Base-by-base conservation (phyloP, 2,113 vertebrate genomes). In the Cavia porcellus region DNA sequence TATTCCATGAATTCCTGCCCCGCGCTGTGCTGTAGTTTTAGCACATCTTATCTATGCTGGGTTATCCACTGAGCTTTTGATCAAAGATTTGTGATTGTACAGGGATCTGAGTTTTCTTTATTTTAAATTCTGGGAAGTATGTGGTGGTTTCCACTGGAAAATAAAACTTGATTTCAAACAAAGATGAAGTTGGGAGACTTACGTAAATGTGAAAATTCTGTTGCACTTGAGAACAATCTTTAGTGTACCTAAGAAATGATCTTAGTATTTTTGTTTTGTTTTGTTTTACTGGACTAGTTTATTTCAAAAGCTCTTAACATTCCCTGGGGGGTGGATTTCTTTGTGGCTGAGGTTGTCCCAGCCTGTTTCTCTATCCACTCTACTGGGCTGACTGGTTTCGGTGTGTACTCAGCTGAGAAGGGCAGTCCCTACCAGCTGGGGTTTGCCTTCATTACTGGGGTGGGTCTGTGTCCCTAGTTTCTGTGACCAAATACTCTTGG, bases 71-170 rank as follows among this genome's bases (percentile, higher is more conserved):
- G 35, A 92, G 80, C 32, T 92, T 97, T 96, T 94, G 94, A 52
- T 74, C 15, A 94, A 93, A 89, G 96, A 5, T 82, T 70, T 62
- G 79, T 50, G 90, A 85, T 98, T 96, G 95, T 91, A 24, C 80
- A 87, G 98, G 95, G 97, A 96, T 97, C 97, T 95, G 95, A 98
- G 4, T 96, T 98, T 96, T 96, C 89, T 97, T 96, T 97, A 83
- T 98, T 97, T 57, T 91, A 4, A 50, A 96, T 85, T 97, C 86
- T 97, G 91, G 97, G 95, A 97, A 94, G 95, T 96, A 97, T 97
- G 98, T 98, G 98, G 98, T 95, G 96, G 84, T 96, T 98, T 96
- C 17, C 1, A 97, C 77, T 97, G 98, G 98, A 99, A 98, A 98
- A 79, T 98, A 94, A 92, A 98, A 95, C 45, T 92, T 97, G 95